Conservation (phyloP, 2,797 vertebrate genomes). For the Mormyrops attenuatus region DNA sequence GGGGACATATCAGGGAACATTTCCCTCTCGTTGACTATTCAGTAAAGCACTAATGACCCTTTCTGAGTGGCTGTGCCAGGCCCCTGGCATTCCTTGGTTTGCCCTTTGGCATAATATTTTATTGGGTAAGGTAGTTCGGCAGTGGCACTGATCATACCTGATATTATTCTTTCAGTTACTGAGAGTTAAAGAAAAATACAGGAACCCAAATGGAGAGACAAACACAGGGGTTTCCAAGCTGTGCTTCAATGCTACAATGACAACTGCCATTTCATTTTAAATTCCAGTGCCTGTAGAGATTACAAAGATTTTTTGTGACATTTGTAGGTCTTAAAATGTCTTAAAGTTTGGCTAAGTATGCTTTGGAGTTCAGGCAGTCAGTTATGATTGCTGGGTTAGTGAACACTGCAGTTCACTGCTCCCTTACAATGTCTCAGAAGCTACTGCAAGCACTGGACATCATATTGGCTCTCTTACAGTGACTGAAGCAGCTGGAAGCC, state of each 20-base stretch:
- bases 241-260: not conserved
- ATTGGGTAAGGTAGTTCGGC: not conserved
- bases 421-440: not conserved
- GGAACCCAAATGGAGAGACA: not conserved
- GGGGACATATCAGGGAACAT: not conserved
- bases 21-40: not conserved
- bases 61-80: not conserved
- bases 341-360: slow-evolving; percentile 14
- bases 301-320: not conserved
- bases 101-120: not conserved
- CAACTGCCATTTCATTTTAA: not conserved
- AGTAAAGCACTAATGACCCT: not conserved
- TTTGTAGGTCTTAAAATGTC: not conserved
- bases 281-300: not conserved
- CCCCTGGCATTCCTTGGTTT: not conserved
- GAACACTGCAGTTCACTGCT: not conserved
- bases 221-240: not conserved
- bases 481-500: not conserved
- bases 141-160: not conserved
- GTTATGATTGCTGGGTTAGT: not conserved
- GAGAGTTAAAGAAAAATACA: not conserved
- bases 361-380: slow-evolving; percentile 18
- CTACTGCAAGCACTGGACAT: not conserved
- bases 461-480: not conserved
- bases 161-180: not conserved